Conservation (phyloP, 2,113 vertebrate species). For the Protobothrops mucrosquamatus region DNA sequence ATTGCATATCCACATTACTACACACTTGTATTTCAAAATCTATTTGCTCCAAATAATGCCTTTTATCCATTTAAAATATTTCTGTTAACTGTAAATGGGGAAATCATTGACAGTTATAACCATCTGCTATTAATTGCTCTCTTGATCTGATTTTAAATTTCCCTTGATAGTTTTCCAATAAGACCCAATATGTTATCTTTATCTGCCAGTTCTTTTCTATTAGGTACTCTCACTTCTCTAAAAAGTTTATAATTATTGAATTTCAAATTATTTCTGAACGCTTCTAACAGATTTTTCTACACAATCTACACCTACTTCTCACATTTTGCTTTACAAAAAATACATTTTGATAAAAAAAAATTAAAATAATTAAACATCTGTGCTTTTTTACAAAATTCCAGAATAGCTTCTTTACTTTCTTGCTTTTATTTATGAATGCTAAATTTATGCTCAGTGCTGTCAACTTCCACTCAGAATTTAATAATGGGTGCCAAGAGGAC, state of each 20-base stretch:
- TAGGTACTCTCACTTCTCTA: background rate
- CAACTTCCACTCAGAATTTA: conserved; percentile 30
- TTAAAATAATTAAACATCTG: background rate
- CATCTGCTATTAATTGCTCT: background rate
- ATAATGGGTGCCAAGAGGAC: conserved; percentile 30
- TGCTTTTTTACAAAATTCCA: background rate
- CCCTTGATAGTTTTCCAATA: background rate
- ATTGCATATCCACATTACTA: background rate
- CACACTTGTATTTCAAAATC: background rate
- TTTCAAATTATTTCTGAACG: background rate
- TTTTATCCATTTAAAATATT: background rate
- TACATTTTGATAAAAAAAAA: background rate
- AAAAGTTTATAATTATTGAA: background rate
- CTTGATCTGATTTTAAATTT: background rate
- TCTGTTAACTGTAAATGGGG: background rate
- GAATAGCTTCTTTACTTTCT: background rate
- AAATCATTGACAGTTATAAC: background rate
- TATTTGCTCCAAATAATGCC: background rate
- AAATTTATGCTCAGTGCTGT: conserved; percentile 30
- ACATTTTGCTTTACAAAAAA: background rate
- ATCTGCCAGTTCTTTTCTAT: background rate
- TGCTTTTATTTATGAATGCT: conserved; percentile 19
- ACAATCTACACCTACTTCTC: background rate
- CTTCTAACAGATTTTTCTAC: background rate
- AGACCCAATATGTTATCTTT: background rate